phyloP scores from a whole-genome alignment of 2,888 invertebrate genomes.

The Criorhina ranunculi region DNA sequence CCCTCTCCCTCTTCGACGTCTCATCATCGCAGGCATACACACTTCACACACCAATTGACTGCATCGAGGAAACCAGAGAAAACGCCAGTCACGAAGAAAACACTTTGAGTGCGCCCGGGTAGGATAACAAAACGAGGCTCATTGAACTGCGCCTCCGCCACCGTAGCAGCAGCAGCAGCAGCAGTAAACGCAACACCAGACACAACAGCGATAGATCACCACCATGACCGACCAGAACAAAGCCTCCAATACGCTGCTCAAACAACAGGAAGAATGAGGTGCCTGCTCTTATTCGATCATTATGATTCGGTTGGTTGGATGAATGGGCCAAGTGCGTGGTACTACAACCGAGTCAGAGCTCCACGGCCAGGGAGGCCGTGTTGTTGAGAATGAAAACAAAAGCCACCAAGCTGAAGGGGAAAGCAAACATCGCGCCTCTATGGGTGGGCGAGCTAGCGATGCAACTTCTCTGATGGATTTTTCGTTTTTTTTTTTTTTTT shows the following conservation, averaged over 20 bases:
- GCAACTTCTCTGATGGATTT: constrained; percentile 52
- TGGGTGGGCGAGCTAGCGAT: constrained; percentile 72
- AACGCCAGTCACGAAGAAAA: constrained; percentile 76
- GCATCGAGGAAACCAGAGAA: constrained; percentile 52
- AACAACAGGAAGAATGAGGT: constrained; percentile 73
- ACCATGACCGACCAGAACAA: constrained; percentile 54
- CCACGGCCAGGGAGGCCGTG: not conserved
- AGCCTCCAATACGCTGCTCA: constrained; percentile 59
- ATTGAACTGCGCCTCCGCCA: constrained; percentile 69
- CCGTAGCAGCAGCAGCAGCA: constrained; percentile 37
- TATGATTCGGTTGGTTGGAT: constrained; percentile 64
- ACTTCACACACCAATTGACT: constrained; percentile 74
- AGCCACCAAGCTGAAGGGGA: constrained; percentile 71
- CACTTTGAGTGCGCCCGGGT: constrained; percentile 72
- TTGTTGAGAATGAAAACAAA: constrained; percentile 73
- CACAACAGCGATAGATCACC: constrained; percentile 68
- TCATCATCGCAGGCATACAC: constrained; percentile 48
- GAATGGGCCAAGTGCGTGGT: constrained; percentile 67
- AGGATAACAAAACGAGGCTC: constrained; percentile 76
- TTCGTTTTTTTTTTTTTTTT: too few species aligned
- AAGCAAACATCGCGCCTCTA: constrained; percentile 76
- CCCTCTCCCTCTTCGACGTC: too few species aligned
- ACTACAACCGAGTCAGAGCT: constrained; percentile 25
- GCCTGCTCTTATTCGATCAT: constrained; percentile 75
- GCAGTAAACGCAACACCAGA: constrained; percentile 14